These are phyloP conservation scores for Acanthopagrus latus DNA, from an alignment of 2,797 vertebrate genomes.

Conservation along the genomic window DNA sequence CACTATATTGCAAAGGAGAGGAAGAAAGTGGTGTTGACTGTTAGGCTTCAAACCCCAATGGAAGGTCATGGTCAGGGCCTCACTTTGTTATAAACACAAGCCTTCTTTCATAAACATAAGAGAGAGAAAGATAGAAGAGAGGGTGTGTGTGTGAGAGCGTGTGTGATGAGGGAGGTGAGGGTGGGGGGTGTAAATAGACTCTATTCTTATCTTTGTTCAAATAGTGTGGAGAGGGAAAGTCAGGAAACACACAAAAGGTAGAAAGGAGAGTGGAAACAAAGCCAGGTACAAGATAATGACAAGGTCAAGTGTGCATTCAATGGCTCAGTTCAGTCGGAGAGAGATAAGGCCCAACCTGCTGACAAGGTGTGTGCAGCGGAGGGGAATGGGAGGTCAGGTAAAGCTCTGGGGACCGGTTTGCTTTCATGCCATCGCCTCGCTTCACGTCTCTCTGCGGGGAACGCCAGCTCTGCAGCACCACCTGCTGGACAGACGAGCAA, in stretches of 20 bases:
- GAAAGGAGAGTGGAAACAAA: constrained; percentile 79
- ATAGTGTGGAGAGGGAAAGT: constrained; percentile 79
- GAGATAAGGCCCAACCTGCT: constrained; percentile 73
- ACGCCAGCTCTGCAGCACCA: constrained; percentile 46
- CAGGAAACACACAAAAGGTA: constrained; percentile 71
- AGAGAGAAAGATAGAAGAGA: constrained; percentile 40
- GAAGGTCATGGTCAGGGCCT: constrained; percentile 68
- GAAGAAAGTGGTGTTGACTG: constrained; percentile 45
- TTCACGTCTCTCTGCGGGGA: neutral
- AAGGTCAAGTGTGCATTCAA: constrained; percentile 84
- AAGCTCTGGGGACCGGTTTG: constrained; percentile 48
- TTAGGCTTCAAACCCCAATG: constrained; percentile 47
- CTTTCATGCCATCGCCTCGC: neutral
- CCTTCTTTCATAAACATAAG: constrained; percentile 71
- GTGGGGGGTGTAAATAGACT: constrained; percentile 57
- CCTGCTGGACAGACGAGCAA: constrained; percentile 60
- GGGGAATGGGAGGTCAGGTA: constrained; percentile 74
- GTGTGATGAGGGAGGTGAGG: neutral
- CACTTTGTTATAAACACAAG: constrained; percentile 69
- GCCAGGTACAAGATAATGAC: constrained; percentile 81
- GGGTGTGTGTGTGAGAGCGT: constrained; percentile 18
- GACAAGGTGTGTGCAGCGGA: constrained; percentile 74
- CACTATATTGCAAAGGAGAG: constrained; percentile 49
- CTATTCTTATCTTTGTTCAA: constrained; percentile 82
- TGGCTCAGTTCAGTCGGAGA: constrained; percentile 74